Percentiles rank a stretch among this genome's conserved stretches.
Conservation (phyloP, 2,797 vertebrate species). For the Smutsia temminckii region DNA sequence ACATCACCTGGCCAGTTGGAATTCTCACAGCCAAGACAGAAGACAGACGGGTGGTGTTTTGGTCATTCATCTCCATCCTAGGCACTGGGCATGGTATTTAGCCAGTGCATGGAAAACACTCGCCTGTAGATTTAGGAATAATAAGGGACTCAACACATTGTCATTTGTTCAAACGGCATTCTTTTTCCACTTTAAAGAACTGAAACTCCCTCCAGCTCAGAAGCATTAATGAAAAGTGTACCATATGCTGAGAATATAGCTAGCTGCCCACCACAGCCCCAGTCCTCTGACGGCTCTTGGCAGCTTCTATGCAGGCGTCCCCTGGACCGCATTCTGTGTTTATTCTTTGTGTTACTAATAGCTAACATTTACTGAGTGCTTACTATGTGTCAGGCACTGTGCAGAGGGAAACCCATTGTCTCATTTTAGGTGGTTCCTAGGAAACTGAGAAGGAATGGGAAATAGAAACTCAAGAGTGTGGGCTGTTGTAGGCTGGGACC, state of each 20-base stretch:
- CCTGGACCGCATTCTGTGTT: neutral
- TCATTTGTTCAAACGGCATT: neutral
- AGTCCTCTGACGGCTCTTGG: neutral
- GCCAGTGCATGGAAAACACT: neutral
- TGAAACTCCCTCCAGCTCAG: neutral
- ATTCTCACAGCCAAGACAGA: neutral
- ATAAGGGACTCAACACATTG: neutral
- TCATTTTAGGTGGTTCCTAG: neutral
- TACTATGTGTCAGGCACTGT: slow-evolving; percentile 70
- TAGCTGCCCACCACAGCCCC: neutral
- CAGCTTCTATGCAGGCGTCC: neutral
- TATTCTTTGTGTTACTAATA: slow-evolving; percentile 35
- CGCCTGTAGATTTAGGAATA: slow-evolving; percentile 7
- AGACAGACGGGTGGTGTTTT: neutral
- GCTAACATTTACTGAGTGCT: slow-evolving; percentile 77
- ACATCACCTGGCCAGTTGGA: neutral
- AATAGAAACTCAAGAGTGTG: neutral
- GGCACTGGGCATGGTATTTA: neutral
- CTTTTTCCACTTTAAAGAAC: slow-evolving; percentile 21
- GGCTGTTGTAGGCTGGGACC: neutral
- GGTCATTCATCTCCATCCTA: neutral
- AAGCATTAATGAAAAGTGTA: neutral
- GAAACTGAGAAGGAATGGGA: slow-evolving; percentile 18
- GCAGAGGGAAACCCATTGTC: neutral
- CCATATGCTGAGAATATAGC: neutral